Evolutionary conservation across 2,797 vertebrate genomes (phyloP).

Genomic region (Amblyraja radiata): DNA sequence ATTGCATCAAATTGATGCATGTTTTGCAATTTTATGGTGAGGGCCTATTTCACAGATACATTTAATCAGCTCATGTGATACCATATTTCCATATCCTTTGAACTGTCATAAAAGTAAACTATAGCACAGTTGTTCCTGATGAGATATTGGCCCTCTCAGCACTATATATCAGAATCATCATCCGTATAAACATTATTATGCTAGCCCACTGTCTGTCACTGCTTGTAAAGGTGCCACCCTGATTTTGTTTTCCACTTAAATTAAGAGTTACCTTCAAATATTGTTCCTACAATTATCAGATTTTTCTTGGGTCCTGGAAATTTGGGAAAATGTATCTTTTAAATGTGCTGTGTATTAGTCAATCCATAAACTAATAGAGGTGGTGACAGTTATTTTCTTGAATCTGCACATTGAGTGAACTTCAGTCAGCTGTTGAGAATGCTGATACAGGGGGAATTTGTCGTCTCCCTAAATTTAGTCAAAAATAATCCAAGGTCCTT

Average conservation of each 20-base stretch:
- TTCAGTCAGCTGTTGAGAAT: background rate
- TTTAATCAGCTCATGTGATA: background rate
- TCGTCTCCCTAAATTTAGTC: background rate
- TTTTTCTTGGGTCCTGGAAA: background rate
- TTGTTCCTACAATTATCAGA: background rate
- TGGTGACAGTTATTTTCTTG: background rate
- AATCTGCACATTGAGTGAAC: background rate
- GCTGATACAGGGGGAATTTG: background rate
- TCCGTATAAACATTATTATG: background rate
- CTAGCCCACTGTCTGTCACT: background rate
- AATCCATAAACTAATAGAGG: background rate
- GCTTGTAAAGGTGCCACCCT: too few species aligned
- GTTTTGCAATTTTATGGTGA: background rate
- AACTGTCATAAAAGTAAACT: background rate
- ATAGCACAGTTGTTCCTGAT: background rate
- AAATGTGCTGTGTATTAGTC: background rate
- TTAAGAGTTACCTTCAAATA: background rate
- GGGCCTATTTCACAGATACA: background rate
- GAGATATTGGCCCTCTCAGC: background rate
- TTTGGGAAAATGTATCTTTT: background rate
- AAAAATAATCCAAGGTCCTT: conserved; percentile 1
- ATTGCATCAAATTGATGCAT: background rate
- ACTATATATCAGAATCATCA: background rate
- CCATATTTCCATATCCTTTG: background rate
- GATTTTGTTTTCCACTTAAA: too few species aligned